These are phyloP conservation scores for Euschistus heros DNA, from an alignment of 1,140 invertebrate species.

Conservation along the genomic window DNA sequence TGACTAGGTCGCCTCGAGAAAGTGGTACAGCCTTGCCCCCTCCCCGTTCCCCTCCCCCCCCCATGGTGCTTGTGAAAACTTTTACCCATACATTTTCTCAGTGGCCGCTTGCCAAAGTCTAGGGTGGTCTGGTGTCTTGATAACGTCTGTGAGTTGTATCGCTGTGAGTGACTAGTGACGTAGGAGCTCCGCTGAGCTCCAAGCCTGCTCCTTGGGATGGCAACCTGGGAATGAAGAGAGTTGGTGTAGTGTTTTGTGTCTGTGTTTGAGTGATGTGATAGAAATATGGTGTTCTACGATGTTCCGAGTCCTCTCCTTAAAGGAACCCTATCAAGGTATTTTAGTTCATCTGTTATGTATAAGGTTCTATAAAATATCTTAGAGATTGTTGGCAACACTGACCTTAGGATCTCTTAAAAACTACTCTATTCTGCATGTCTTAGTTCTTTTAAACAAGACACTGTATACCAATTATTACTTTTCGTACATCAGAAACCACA, in stretches of 20 bases:
- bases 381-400: too few relatives aligned
- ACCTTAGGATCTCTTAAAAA: too few relatives aligned
- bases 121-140: not conserved
- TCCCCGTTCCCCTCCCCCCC: not conserved
- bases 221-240: not conserved
- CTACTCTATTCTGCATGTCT: too few relatives aligned
- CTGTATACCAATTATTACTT: too few relatives aligned
- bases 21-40: constrained; percentile 3
- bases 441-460: too few relatives aligned
- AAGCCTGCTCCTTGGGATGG: not conserved
- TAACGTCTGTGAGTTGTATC: not conserved
- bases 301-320: not conserved
- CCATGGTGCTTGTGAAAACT: not conserved
- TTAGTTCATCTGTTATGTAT: not conserved
- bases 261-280: not conserved
- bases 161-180: not conserved
- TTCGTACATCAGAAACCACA: too few relatives aligned
- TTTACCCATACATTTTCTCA: not conserved
- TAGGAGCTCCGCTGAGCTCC: not conserved
- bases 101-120: not conserved
- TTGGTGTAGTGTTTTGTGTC: constrained; percentile 2
- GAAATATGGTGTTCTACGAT: constrained; percentile 4
- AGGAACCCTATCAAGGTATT: constrained; percentile 1
- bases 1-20: constrained; percentile 1
- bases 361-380: too few relatives aligned